Evolutionary conservation across 2,113 vertebrate genomes (phyloP), one percentile per base, ranked within the genome.

Genomic region (Ptilorrhoa leucosticta): DNA sequence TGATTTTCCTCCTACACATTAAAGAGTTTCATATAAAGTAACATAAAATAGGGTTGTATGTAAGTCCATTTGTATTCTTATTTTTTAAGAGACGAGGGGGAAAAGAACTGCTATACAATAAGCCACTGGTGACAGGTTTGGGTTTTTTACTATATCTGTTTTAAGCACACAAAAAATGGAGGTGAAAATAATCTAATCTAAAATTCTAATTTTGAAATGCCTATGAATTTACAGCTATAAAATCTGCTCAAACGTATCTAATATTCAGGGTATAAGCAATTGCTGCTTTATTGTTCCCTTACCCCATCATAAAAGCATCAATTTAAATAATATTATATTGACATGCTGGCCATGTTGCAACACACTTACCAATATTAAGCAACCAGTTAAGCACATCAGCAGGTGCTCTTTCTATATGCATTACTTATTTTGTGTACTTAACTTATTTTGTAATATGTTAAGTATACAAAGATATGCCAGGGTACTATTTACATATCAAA

Each of bases 11-110:
- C 47, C 76, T 90, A 92, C 82, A 93, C 44, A 37, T 80, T 90
- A 94, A 78, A 70, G 50, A 96, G 50, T 97, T 97, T 97, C 40
- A 83, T 95, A 83, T 83, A 95, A 95, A 96, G 57, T 88, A 73
- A 82, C 35, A 84, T 89, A 94, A 93, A 89, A 93, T 70, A 75
- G 83, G 20, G 35, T 70, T 93, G 26, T 58, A 82, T 83, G 66
- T 92, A 97, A 92, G 37, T 92, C 42, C 53, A 83, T 85, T 96
- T 84, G 28, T 84, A 94, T 89, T 86, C 79, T 47, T 90, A 54
- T 45, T 91, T 91, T 83, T 87, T 48, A 80, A 89, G 64, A 87
- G n/a, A 33, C 33, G 58, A 87, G 14, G 15, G 28, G 26, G 26
- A 63, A 93, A 73, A 83, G 31, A 73, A 71, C 44, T 66, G 12